Base-by-base conservation (phyloP, 2,888 invertebrate species). In the Onchidella celtica region DNA sequence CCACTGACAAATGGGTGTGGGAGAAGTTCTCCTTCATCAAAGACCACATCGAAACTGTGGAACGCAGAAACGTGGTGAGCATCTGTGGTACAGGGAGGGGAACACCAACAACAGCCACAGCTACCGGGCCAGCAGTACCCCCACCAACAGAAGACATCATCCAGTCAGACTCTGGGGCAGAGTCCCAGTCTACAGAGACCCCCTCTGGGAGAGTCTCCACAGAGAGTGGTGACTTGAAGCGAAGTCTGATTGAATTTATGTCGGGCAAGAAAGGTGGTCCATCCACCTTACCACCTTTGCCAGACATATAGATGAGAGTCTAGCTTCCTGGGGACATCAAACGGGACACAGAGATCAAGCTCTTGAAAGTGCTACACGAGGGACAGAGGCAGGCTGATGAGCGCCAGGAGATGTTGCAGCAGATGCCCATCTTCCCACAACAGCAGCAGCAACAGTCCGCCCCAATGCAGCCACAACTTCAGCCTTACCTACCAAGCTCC, bases 201-300 rank as follows among this genome's bases (percentile, higher is more conserved):
- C 6, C 66, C 66, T 1, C 66, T 2, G 66, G 66, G 66, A 65
- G 9, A 65, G n/a, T 65, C 66, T 55, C 55, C 55, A 55, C 55
- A 55, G 55, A 55, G 70, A n/a, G n/a, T n/a, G n/a, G n/a, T n/a
- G n/a, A 70, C 40, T 70, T 40, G 38, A 70, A 70, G 81, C 66
- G 74, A 80, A 80, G 80, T 80, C 80, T 80, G 81, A 81, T 81
- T 63, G 81, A 81, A 17, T 81, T 81, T 69, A 81, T 81, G 81
- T 81, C 81, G 47, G 69, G 73, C 47, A 80, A 80, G 80, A 80
- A 32, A 80, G 80, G 81, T 81, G 81, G 76, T 69, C 75, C 81
- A 73, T 81, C 81, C 2, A 76, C 66, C n/a, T n/a, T n/a, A n/a
- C n/a, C n/a, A n/a, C n/a, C 81, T 81, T 81, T 81, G 81, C 75